Evolutionary conservation across 2,113 vertebrate genomes (phyloP), one percentile per base, ranked within the genome.

Genomic region (Platysteira castanea): DNA sequence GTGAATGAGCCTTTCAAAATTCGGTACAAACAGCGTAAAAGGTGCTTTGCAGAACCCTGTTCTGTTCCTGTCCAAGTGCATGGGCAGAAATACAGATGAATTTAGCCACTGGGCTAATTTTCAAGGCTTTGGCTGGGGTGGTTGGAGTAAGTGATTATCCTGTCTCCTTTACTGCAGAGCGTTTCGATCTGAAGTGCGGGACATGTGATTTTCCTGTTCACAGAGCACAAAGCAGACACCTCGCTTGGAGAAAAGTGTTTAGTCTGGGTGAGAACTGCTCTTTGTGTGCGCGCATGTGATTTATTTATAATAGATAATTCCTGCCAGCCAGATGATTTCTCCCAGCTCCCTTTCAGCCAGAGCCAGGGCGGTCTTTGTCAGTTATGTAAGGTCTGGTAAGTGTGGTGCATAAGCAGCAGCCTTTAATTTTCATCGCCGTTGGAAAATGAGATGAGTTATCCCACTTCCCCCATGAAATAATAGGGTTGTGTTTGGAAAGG

Each of bases 231-330:
- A 96, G 91, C 94, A 94, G 94, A 92, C 92, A 97, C 94, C 89
- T 89, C 35, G 3, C 95, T 94, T 79, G 88, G 69, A 95, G 90
- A 82, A 50, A 78, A 96, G 90, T 95, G 96, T 97, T 97, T 96
- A 95, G 90, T 95, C 88, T 96, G 95, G 53, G 73, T 86, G 96
- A 95, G 89, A 95, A 75, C 50, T 50, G 61, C 84, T 97, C 76
- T 94, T 84, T 97, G 91, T 96, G 87, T 47, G 69, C 69, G 27
- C 0, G 37, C 77, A n/a, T 60, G 52, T 41, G 69, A 71, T 95
- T 91, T 92, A 95, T 95, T 96, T 94, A 64, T 95, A 96, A 90
- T 41, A 78, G 80, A 82, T 83, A 89, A 78, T 96, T 94, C 82
- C 77, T 71, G 52, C 91, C 76, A 93, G 39, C 81, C 95, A 96